Evolutionary conservation across 2,113 vertebrate species (phyloP).

Genomic region (Leptobrachium ailaonicum): DNA sequence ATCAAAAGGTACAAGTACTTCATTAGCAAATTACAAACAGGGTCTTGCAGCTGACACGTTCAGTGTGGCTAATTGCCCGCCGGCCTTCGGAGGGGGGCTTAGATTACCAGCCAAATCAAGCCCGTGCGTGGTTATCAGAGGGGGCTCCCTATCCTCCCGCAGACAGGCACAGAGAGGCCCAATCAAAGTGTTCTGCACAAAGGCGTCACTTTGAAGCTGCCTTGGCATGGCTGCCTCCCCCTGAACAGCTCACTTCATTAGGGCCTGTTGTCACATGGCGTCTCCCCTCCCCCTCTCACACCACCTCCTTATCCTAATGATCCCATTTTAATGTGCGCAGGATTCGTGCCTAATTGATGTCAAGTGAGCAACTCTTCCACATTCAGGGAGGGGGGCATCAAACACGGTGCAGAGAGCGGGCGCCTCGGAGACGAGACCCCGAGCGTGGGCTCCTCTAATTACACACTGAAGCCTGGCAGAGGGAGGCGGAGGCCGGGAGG

Average conservation of each 20-base stretch:
- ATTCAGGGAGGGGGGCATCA: conserved; percentile 83
- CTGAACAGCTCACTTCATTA: conserved; percentile 83
- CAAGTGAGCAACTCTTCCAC: conserved; percentile 92
- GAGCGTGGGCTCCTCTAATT: conserved; percentile 63
- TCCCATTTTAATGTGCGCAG: conserved; percentile 85
- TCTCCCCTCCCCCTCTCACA: conserved; percentile 46
- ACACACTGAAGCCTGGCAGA: conserved; percentile 46
- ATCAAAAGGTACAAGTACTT: conserved; percentile 93
- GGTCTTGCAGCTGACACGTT: conserved; percentile 80
- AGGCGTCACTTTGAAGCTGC: conserved; percentile 77
- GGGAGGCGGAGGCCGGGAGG: conserved; percentile 27
- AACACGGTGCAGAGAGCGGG: conserved; percentile 51
- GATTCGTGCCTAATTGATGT: conserved; percentile 94
- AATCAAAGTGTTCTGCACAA: conserved; percentile 79
- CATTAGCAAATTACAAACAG: conserved; percentile 97
- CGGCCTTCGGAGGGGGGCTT: conserved; percentile 49
- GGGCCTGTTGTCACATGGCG: conserved; percentile 69
- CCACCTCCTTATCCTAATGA: conserved; percentile 91
- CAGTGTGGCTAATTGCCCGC: conserved; percentile 88
- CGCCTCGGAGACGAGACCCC: conserved; percentile 47
- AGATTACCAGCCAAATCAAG: conserved; percentile 76
- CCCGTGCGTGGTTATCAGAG: conserved; percentile 71
- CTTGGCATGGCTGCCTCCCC: conserved; percentile 56
- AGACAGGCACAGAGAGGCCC: conserved; percentile 66
- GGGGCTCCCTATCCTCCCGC: conserved; percentile 68